Percentiles rank a stretch among this genome's conserved stretches.
These are phyloP conservation scores for Merluccius polli DNA, from an alignment of 2,797 vertebrate species.

Conservation along the genomic window DNA sequence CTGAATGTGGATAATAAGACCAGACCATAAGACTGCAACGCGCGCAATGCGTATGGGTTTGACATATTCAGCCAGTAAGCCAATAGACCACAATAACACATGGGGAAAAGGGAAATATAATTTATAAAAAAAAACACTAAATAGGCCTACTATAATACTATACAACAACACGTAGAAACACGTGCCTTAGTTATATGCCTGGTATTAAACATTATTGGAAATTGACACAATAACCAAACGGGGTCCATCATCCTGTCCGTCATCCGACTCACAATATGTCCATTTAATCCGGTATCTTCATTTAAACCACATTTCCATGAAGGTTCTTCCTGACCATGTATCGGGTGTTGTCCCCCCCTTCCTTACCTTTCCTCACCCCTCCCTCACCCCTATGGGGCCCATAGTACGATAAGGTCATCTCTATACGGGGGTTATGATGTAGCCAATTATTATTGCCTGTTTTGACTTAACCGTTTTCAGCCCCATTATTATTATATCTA, in stretches of 20 bases:
- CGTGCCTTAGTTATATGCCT: no score
- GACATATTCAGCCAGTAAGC: no score
- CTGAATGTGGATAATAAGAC: no score
- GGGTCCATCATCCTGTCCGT: background rate
- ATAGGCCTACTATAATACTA: no score
- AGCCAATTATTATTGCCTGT: constrained; percentile 18
- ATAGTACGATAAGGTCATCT: background rate
- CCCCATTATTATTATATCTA: constrained; percentile 6
- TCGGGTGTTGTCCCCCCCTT: background rate
- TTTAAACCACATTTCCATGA: background rate
- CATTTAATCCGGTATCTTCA: background rate
- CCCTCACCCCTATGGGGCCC: background rate
- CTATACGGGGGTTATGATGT: constrained; percentile 20
- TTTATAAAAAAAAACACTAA: no score
- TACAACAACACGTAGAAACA: no score
- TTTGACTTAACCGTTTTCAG: constrained; percentile 35
- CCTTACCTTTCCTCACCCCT: background rate
- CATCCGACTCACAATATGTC: background rate
- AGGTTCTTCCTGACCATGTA: background rate
- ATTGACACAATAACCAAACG: background rate
- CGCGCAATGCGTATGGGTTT: no score
- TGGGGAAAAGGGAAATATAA: no score
- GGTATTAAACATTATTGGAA: background rate
- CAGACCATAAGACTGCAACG: no score
- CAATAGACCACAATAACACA: no score